Evolutionary conservation across 2,113 vertebrate species (phyloP).

Genomic region (Smithornis capensis): DNA sequence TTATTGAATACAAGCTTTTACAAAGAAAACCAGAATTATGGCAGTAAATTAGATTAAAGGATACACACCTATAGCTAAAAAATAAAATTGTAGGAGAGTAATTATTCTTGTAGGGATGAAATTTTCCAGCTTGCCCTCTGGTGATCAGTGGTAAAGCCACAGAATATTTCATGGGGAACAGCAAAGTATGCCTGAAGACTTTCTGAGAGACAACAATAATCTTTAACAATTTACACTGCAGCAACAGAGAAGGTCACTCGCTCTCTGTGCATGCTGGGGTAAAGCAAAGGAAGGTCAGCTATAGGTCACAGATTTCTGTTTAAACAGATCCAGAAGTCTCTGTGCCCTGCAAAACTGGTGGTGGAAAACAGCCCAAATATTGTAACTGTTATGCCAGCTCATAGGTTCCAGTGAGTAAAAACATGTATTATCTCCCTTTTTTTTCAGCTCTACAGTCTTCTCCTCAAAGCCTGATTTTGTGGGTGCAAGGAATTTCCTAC

Average conservation of each 20-base stretch:
- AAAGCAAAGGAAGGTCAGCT: slow-evolving; percentile 23
- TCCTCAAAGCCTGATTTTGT: neutral
- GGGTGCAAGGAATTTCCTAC: neutral
- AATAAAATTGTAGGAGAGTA: neutral
- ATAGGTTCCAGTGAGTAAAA: neutral
- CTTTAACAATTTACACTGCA: slow-evolving; percentile 15
- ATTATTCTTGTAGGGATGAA: neutral
- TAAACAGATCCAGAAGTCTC: neutral
- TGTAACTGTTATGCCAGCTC: neutral
- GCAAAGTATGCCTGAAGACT: neutral
- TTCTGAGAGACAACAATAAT: neutral
- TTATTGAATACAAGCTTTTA: neutral
- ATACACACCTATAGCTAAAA: neutral
- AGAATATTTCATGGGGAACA: neutral
- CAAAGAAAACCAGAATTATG: neutral
- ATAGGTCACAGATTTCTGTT: slow-evolving; percentile 17
- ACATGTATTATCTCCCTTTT: neutral
- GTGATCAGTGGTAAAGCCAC: neutral
- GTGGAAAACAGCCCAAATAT: neutral
- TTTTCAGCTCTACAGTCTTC: neutral
- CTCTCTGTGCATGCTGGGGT: neutral
- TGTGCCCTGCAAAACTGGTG: neutral
- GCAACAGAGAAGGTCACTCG: neutral
- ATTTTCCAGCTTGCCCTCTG: slow-evolving; percentile 2
- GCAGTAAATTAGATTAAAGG: neutral